Evolutionary conservation across 2,113 vertebrate species (phyloP).

Genomic region (Sylvicapra grimmia): DNA sequence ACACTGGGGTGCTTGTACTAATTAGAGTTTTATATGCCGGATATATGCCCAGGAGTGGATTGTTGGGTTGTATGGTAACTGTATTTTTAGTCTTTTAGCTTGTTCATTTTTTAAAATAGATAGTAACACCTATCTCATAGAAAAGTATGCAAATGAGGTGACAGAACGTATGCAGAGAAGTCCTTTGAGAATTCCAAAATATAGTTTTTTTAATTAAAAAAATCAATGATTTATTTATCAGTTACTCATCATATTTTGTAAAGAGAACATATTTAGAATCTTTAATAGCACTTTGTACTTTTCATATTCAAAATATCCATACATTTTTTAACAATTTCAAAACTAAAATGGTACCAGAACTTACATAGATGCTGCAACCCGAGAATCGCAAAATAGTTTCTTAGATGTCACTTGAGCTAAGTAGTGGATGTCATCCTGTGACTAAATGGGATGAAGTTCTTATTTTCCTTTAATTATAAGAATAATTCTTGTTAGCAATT

Average conservation of each 20-base stretch:
- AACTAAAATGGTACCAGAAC: not conserved
- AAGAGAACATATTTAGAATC: not conserved
- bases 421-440: not conserved
- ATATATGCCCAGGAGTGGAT: not conserved
- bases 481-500: not conserved
- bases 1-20: not conserved
- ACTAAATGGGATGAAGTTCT: not conserved
- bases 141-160: not conserved
- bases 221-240: not conserved
- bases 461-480: not conserved
- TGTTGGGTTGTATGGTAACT: not conserved
- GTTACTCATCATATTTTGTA: not conserved
- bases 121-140: not conserved
- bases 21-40: not conserved
- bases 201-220: not conserved
- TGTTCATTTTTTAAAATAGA: constrained; percentile 11
- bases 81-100: not conserved
- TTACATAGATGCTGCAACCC: not conserved
- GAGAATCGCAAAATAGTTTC: not conserved
- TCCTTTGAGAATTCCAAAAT: not conserved
- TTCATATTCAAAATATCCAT: not conserved
- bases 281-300: not conserved
- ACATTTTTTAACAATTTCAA: not conserved
- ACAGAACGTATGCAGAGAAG: not conserved
- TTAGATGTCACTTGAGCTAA: not conserved